phyloP scores from a whole-genome alignment of 2,888 invertebrate genomes.

The Achlya flavicornis region DNA sequence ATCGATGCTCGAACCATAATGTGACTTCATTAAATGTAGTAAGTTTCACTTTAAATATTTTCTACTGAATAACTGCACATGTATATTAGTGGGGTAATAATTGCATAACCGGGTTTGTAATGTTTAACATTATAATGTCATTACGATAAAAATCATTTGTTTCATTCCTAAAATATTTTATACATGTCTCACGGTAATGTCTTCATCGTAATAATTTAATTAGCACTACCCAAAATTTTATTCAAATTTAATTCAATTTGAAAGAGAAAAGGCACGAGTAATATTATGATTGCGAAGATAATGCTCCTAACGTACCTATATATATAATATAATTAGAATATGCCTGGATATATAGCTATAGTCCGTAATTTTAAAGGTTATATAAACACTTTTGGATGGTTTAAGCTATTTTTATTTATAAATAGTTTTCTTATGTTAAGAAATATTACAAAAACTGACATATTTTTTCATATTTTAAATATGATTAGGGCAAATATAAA shows the following conservation, averaged over 20 bases:
- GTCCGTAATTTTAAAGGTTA: background rate
- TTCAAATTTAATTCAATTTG: no score
- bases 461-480: no score
- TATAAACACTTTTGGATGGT: no score
- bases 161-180: background rate
- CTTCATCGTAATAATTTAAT: background rate
- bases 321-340: no score
- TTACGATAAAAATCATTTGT: background rate
- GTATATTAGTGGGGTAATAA: constrained; percentile 33
- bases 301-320: no score
- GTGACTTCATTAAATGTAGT: constrained; percentile 2
- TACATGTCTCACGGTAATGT: background rate
- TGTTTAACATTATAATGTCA: constrained; percentile 28
- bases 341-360: background rate
- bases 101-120: constrained; percentile 40
- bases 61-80: constrained; percentile 29
- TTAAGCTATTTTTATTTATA: no score
- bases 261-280: no score
- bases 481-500: no score
- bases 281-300: no score
- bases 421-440: no score
- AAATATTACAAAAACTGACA: no score
- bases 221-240: background rate
- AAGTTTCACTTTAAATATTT: constrained; percentile 5
- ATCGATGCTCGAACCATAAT: constrained; percentile 3